Evolutionary conservation across 37 sponge, comb jelly and placozoan genomes (phyloP).

Genomic region (Oopsacas minuta): DNA sequence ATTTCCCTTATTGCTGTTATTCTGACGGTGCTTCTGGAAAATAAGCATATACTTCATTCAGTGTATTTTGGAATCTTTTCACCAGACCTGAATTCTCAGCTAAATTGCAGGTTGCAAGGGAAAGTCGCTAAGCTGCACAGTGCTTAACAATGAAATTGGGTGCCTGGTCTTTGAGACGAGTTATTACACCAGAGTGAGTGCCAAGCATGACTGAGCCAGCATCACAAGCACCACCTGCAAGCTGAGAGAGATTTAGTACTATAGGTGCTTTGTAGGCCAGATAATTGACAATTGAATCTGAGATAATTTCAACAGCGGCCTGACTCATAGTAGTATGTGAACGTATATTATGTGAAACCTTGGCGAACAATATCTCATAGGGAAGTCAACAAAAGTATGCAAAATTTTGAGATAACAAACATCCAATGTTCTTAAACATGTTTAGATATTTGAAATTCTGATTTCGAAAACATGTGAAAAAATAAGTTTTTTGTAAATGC

Average conservation of each 20-base stretch:
- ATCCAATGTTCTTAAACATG: too few species aligned
- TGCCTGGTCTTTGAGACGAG: neutral
- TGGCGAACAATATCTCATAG: too few species aligned
- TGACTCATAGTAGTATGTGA: too few species aligned
- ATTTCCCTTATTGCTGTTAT: slow-evolving; percentile 28
- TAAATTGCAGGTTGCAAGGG: slow-evolving; percentile 26
- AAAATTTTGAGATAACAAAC: too few species aligned
- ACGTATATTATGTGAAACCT: too few species aligned
- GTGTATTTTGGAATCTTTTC: neutral
- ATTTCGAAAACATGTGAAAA: too few species aligned
- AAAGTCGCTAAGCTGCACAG: slow-evolving; percentile 30
- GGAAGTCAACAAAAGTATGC: too few species aligned
- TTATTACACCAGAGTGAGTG: slow-evolving; percentile 18
- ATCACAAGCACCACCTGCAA: slow-evolving; percentile 19
- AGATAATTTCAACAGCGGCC: slow-evolving; percentile 21
- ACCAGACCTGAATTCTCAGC: neutral
- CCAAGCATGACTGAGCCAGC: slow-evolving; percentile 21
- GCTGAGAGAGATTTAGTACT: slow-evolving; percentile 6
- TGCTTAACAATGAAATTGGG: slow-evolving; percentile 23
- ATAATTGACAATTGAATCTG: neutral
- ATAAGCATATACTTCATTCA: slow-evolving; percentile 24
- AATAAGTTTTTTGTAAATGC: too few species aligned
- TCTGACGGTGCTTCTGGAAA: slow-evolving; percentile 2
- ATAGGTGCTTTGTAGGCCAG: neutral
- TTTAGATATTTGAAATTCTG: too few species aligned